Evolutionary conservation across 1,140 invertebrate species (phyloP).

Genomic region (Helicoverpa zea): DNA sequence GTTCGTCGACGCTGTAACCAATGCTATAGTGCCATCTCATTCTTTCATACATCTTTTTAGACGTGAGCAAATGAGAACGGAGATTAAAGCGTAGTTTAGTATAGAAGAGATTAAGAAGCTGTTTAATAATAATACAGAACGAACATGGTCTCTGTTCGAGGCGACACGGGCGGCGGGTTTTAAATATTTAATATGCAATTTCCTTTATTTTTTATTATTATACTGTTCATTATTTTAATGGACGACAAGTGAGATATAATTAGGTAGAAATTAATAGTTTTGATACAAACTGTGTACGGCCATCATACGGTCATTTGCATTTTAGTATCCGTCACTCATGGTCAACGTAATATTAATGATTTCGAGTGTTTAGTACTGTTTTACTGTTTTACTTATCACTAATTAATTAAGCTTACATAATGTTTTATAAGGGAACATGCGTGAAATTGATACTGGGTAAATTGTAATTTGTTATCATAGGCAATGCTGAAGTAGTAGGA

Average conservation of each 20-base stretch:
- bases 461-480: too few species aligned
- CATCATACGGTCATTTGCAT: slow-evolving; percentile 53
- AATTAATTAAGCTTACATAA: slow-evolving; percentile 10
- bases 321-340: slow-evolving; percentile 46
- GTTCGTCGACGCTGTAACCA: slow-evolving; percentile 37
- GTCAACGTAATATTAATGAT: slow-evolving; percentile 46
- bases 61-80: slow-evolving; percentile 64
- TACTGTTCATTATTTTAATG: slow-evolving; percentile 71
- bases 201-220: slow-evolving; percentile 78
- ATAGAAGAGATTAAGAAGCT: slow-evolving; percentile 78
- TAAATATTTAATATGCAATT: slow-evolving; percentile 86
- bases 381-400: slow-evolving; percentile 23
- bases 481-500: too few species aligned
- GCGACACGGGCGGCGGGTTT: slow-evolving; percentile 74
- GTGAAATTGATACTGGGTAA: neutral
- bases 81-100: slow-evolving; percentile 51
- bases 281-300: slow-evolving; percentile 45
- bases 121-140: slow-evolving; percentile 82
- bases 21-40: slow-evolving; percentile 59
- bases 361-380: slow-evolving; percentile 24
- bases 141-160: slow-evolving; percentile 81
- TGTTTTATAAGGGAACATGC: neutral
- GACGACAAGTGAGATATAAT: slow-evolving; percentile 70
- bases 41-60: slow-evolving; percentile 62
- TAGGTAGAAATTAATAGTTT: slow-evolving; percentile 68